Percentiles rank a stretch among this genome's conserved stretches.
phyloP scores from a whole-genome alignment of 2,113 vertebrate species.

The Gymnogyps californianus region DNA sequence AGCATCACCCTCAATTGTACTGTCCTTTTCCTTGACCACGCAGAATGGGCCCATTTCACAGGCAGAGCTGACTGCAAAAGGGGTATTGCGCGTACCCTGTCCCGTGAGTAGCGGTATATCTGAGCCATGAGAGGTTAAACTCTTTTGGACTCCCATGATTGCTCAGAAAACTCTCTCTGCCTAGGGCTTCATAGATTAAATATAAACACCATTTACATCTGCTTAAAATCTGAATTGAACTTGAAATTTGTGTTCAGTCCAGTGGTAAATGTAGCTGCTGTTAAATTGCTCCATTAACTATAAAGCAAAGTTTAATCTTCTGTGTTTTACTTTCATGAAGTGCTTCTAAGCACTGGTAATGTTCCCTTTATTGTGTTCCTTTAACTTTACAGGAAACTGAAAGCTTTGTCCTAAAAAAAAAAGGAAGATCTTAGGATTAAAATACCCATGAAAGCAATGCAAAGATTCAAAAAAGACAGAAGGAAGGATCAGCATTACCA shows the following conservation, averaged over 20 bases:
- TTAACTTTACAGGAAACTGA: background rate
- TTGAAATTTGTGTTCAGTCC: constrained; percentile 41
- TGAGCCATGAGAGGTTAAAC: background rate
- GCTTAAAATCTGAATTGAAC: constrained; percentile 34
- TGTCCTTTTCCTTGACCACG: fast-evolving
- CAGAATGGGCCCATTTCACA: background rate
- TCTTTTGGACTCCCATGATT: background rate
- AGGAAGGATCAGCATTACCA: background rate
- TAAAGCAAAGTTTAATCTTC: constrained; percentile 41
- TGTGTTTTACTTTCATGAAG: constrained; percentile 21
- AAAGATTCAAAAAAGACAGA: background rate
- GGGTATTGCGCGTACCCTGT: background rate
- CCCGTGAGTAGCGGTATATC: background rate
- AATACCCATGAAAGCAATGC: background rate
- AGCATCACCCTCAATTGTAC: background rate
- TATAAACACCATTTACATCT: constrained; percentile 26
- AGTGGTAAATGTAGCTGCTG: background rate
- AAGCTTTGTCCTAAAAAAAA: background rate
- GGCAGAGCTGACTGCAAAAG: background rate
- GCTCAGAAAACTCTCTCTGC: background rate
- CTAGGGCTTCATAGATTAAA: background rate
- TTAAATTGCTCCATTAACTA: constrained; percentile 50
- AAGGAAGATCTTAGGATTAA: background rate
- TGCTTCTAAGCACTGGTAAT: background rate
- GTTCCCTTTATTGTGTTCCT: background rate